Conservation (phyloP, 2,888 invertebrate species). For the Callimorpha dominula region DNA sequence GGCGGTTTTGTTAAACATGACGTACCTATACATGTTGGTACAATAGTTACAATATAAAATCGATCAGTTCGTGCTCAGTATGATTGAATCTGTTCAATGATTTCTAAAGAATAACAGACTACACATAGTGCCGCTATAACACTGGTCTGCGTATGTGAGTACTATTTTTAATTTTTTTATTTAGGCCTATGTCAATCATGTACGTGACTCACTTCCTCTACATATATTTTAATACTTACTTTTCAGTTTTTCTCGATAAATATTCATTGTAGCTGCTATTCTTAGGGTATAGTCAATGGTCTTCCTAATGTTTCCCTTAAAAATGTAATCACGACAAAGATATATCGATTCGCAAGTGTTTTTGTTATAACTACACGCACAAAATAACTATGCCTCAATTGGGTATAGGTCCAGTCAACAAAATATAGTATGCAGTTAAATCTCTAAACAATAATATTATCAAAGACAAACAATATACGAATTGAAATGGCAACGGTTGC, state of each 20-base stretch:
- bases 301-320: too few species aligned
- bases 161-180: slow-evolving; percentile 38
- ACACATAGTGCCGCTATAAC: slow-evolving; percentile 33
- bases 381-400: not conserved
- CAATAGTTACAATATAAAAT: slow-evolving; percentile 23
- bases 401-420: not conserved
- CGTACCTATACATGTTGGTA: slow-evolving; percentile 27
- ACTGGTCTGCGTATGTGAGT: slow-evolving; percentile 37
- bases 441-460: not conserved
- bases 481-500: not conserved
- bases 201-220: not conserved
- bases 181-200: slow-evolving; percentile 9
- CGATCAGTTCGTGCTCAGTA: slow-evolving; percentile 14
- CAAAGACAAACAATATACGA: not conserved
- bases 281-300: not conserved
- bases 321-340: too few species aligned
- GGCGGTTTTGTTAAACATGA: slow-evolving; percentile 37
- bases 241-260: not conserved
- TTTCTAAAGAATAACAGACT: slow-evolving; percentile 20
- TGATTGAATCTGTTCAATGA: slow-evolving; percentile 25
- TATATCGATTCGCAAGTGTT: too few species aligned
- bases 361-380: not conserved
- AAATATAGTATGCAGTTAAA: not conserved
- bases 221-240: not conserved
- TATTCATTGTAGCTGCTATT: not conserved